phyloP scores from a whole-genome alignment of 2,797 vertebrate genomes.

The Silurus aristotelis region DNA sequence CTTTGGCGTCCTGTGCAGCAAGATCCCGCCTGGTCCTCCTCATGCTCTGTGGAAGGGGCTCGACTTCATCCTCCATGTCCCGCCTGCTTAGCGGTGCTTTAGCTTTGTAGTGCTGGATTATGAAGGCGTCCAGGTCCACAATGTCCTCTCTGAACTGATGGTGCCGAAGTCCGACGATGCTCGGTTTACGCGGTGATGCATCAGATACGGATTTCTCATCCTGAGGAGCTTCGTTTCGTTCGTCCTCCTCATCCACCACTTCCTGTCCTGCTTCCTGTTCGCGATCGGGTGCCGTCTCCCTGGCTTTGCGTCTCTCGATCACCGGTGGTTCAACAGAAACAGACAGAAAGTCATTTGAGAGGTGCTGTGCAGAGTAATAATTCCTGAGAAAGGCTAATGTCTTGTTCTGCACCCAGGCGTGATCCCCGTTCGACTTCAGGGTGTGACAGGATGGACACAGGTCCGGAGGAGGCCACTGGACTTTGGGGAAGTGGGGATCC shows the following conservation, averaged over 20 bases:
- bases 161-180: constrained; percentile 73
- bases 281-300: constrained; percentile 10
- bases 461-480: constrained; percentile 86
- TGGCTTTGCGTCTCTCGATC: constrained; percentile 47
- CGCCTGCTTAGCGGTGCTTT: constrained; percentile 58
- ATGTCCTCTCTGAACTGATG: constrained; percentile 73
- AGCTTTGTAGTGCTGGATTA: constrained; percentile 77
- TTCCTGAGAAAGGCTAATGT: constrained; percentile 78
- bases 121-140: constrained; percentile 82
- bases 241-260: background rate
- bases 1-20: background rate
- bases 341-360: constrained; percentile 70
- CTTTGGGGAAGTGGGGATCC: constrained; percentile 89
- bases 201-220: constrained; percentile 21
- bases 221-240: background rate
- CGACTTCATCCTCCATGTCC: background rate
- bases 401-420: constrained; percentile 72
- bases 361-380: constrained; percentile 74
- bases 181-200: constrained; percentile 61
- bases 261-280: constrained; percentile 2
- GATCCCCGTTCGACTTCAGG: constrained; percentile 64
- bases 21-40: constrained; percentile 8
- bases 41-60: background rate
- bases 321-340: constrained; percentile 49
- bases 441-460: constrained; percentile 81